These are phyloP conservation scores for Phainopepla nitens DNA, from an alignment of 2,113 vertebrate species.

Conservation along the genomic window DNA sequence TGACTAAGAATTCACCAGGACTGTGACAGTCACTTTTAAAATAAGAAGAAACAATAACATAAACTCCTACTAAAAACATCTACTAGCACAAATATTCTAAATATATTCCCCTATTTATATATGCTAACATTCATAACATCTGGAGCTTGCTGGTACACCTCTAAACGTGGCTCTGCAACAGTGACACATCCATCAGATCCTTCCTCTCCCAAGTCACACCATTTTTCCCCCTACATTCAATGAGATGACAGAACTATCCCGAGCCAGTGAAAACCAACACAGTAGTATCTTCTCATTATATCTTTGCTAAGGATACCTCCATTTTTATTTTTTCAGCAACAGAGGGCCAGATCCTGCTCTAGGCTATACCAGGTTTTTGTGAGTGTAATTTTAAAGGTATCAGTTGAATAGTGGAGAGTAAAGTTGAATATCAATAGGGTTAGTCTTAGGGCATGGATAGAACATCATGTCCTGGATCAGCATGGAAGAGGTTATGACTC, in stretches of 20 bases:
- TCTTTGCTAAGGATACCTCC: background rate
- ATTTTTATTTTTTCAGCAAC: background rate
- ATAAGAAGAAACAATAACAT: background rate
- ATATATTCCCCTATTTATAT: constrained; percentile 41
- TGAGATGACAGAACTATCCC: background rate
- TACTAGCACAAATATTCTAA: constrained; percentile 23
- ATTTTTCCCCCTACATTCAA: background rate
- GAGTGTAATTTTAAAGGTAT: background rate
- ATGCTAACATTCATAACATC: constrained; percentile 35
- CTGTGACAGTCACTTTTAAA: background rate
- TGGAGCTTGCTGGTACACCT: constrained; percentile 11
- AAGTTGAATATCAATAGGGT: accelerated
- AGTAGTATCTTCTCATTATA: background rate
- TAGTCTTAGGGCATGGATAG: background rate
- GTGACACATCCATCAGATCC: background rate
- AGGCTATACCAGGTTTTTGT: background rate
- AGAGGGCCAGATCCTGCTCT: background rate
- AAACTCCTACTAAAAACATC: background rate
- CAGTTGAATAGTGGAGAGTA: accelerated
- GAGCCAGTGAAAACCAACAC: background rate
- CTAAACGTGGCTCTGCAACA: background rate
- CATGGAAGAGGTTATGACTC: background rate
- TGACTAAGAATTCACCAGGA: background rate
- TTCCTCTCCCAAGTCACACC: background rate
- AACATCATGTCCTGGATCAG: background rate